These are phyloP conservation scores for Hemiscyllium ocellatum DNA, from an alignment of 2,113 vertebrate species.

Conservation along the genomic window DNA sequence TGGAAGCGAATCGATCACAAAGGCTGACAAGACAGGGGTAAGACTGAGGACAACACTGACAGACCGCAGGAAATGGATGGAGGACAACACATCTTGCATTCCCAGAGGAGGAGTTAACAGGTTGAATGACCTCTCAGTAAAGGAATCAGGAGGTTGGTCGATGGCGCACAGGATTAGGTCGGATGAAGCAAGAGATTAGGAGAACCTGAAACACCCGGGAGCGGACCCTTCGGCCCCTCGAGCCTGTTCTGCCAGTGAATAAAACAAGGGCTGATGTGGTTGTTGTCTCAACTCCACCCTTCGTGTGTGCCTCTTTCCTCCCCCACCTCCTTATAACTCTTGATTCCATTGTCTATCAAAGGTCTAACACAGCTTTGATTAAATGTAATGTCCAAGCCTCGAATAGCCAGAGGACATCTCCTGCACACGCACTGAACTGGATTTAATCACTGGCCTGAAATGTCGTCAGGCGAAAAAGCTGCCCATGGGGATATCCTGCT, in stretches of 20 bases:
- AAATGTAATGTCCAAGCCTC: too few relatives aligned
- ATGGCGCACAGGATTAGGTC: background rate
- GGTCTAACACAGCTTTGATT: too few relatives aligned
- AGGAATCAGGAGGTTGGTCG: background rate
- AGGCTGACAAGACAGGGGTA: too few relatives aligned
- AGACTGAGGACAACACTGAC: too few relatives aligned
- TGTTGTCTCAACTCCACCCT: too few relatives aligned
- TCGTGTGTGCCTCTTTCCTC: too few relatives aligned
- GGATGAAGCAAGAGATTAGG: background rate
- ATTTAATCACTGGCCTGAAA: background rate
- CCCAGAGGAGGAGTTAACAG: background rate
- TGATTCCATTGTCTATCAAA: too few relatives aligned
- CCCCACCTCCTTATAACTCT: too few relatives aligned
- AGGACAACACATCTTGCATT: background rate
- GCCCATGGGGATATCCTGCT: background rate
- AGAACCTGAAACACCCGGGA: background rate
- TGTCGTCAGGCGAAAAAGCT: background rate
- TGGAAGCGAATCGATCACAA: background rate
- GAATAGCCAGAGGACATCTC: background rate
- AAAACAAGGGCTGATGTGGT: too few relatives aligned
- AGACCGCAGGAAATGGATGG: too few relatives aligned
- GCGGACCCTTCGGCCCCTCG: too few relatives aligned
- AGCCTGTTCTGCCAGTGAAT: too few relatives aligned
- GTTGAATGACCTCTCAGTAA: background rate
- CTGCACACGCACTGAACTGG: background rate